phyloP scores from a whole-genome alignment of 2,113 vertebrate species.

The Lepisosteus oculatus region DNA sequence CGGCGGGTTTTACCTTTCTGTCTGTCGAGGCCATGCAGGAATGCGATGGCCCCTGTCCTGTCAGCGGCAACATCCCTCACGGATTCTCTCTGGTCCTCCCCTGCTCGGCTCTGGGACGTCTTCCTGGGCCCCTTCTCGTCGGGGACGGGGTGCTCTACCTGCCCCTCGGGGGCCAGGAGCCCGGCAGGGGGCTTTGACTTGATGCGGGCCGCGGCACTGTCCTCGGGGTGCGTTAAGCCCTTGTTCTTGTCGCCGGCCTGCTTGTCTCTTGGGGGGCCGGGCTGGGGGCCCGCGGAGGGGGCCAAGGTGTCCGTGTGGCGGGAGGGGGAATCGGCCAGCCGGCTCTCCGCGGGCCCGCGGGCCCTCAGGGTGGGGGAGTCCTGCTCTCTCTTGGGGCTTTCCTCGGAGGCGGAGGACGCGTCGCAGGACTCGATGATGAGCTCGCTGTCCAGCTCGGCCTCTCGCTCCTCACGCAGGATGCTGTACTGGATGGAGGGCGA shows the following conservation, averaged over 20 bases:
- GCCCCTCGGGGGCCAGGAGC: constrained; percentile 52
- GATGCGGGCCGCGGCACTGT: constrained; percentile 56
- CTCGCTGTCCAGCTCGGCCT: constrained; percentile 95
- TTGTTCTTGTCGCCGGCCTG: constrained; percentile 46
- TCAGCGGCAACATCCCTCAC: constrained; percentile 30
- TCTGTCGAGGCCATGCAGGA: constrained; percentile 52
- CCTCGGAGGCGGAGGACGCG: constrained; percentile 83
- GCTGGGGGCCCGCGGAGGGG: constrained; percentile 41
- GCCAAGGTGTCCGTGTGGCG: constrained; percentile 28
- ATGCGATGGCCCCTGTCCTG: neutral
- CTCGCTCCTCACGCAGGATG: constrained; percentile 91
- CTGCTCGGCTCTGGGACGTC: constrained; percentile 40
- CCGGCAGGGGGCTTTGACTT: constrained; percentile 66
- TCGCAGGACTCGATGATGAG: constrained; percentile 90
- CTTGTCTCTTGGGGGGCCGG: constrained; percentile 33
- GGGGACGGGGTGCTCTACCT: constrained; percentile 50
- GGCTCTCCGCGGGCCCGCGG: constrained; percentile 28
- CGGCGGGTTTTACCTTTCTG: constrained; percentile 76
- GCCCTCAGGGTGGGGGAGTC: constrained; percentile 76
- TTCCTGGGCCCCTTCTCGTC: constrained; percentile 46
- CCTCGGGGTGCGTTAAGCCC: constrained; percentile 65
- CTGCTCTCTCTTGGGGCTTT: constrained; percentile 93
- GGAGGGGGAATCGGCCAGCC: constrained; percentile 41
- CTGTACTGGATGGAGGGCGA: constrained; percentile 84
- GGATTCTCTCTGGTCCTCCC: constrained; percentile 46